Conservation (phyloP, 2,113 vertebrate genomes). For the Bombycilla garrulus region DNA sequence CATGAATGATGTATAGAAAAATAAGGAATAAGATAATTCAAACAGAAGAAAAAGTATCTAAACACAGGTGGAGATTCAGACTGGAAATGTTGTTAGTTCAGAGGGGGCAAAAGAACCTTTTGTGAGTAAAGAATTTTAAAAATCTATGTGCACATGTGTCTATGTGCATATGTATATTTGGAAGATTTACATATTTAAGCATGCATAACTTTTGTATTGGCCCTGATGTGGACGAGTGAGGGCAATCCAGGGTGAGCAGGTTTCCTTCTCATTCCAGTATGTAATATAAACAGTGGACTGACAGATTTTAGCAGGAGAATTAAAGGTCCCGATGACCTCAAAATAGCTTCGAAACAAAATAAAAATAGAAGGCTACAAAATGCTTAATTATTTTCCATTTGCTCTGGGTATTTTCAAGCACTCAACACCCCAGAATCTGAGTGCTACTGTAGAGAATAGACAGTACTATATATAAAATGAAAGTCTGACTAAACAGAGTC, state of each 20-base stretch:
- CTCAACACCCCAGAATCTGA: background rate
- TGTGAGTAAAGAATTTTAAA: background rate
- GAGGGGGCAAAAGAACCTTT: background rate
- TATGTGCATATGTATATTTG: background rate
- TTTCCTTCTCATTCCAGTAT: background rate
- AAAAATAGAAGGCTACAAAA: background rate
- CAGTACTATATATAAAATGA: background rate
- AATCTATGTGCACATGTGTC: background rate
- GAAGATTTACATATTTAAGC: background rate
- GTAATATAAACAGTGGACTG: background rate
- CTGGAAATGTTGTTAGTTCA: background rate
- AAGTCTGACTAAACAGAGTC: background rate
- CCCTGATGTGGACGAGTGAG: background rate
- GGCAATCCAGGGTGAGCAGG: background rate
- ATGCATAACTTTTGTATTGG: rapidly evolving
- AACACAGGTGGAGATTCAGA: background rate
- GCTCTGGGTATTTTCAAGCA: background rate
- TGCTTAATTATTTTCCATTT: background rate
- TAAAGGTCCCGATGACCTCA: background rate
- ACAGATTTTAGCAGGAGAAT: background rate
- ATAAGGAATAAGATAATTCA: background rate
- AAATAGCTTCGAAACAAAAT: background rate
- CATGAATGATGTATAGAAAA: background rate
- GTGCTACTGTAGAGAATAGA: background rate
- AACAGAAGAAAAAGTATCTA: background rate